Evolutionary conservation across 2,888 invertebrate species (phyloP), one percentile per base, ranked within the genome.

Genomic region (Drymonia ruficornis): DNA sequence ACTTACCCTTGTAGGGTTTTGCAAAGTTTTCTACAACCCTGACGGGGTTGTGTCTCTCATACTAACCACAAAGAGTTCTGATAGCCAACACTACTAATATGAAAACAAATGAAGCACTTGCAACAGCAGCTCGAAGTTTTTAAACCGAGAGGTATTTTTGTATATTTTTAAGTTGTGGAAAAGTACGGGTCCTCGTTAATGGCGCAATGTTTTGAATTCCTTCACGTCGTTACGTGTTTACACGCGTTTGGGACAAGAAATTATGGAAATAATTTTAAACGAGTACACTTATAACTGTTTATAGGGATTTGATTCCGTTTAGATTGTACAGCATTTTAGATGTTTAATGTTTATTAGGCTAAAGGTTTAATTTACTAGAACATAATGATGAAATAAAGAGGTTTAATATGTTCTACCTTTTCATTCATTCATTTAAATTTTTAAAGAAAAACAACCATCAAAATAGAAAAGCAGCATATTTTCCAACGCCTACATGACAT

Each of bases 201-300:
- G 36, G 13, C 36, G 36, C 36, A 36, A 36, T 36, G n/a, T 36
- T 36, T n/a, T 36, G 36, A 36, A 36, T 36, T n/a, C 36, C n/a
- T 36, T 36, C 36, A 36, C 36, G 36, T 36, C n/a, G 36, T n/a
- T 36, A 36, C 13, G 36, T 36, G 36, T 36, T 13, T 11, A 36
- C 36, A 11, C 13, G 36, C 11, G 36, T 13, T 36, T 6, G 13
- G 36, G 13, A 36, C 36, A n/a, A 36, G 13, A 36, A 36, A 36
- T 36, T n/a, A 36, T 36, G 36, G 13, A 36, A 2, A 6, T 36
- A 13, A 36, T 36, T 36, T 36, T n/a, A 13, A 36, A 36, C n/a
- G 36, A n/a, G 36, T 12, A 36, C 8, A 9, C 31, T 13, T n/a
- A 40, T 15, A 38, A n/a, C 40, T 9, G 15, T 16, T 40, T 16